Percentiles rank a stretch among this genome's conserved stretches.
Conservation (phyloP, 2,113 vertebrate genomes). For the Sminthopsis crassicaudata region DNA sequence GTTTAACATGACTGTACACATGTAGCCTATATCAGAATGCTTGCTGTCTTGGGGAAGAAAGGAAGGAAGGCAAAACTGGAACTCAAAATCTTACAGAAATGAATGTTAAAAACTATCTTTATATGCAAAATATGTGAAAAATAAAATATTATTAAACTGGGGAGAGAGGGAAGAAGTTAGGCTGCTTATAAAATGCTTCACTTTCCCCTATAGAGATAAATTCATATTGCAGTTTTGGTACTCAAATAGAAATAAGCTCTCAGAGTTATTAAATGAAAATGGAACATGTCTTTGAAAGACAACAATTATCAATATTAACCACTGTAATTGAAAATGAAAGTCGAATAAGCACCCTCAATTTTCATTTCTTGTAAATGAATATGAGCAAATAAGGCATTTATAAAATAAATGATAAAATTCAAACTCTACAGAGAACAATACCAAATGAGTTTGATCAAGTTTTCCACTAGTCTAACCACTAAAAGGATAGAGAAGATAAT, state of each 20-base stretch:
- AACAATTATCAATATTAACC: constrained; percentile 30
- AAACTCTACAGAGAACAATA: constrained; percentile 22
- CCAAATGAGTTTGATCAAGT: constrained; percentile 32
- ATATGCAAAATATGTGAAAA: too few species aligned
- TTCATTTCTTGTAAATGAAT: constrained; percentile 52
- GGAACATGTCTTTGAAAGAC: constrained; percentile 47
- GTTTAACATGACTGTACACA: too few species aligned
- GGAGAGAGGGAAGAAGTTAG: neutral
- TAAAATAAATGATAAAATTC: constrained; percentile 44
- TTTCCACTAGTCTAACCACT: constrained; percentile 51
- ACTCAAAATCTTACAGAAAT: too few species aligned
- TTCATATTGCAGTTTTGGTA: constrained; percentile 38
- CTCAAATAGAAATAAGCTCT: constrained; percentile 37
- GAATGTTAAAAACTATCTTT: too few species aligned
- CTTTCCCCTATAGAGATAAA: constrained; percentile 40
- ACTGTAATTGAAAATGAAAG: constrained; percentile 17
- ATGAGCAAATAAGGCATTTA: constrained; percentile 36
- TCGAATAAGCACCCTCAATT: constrained; percentile 26
- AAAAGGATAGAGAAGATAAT: constrained; percentile 48
- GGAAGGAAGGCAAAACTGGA: too few species aligned
- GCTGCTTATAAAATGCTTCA: constrained; percentile 27
- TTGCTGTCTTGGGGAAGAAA: too few species aligned
- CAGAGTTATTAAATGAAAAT: constrained; percentile 38
- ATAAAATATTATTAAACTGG: too few species aligned
- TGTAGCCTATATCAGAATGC: too few species aligned